Evolutionary conservation across 2,797 vertebrate species (phyloP).

Genomic region (Syndactyla subalaris): DNA sequence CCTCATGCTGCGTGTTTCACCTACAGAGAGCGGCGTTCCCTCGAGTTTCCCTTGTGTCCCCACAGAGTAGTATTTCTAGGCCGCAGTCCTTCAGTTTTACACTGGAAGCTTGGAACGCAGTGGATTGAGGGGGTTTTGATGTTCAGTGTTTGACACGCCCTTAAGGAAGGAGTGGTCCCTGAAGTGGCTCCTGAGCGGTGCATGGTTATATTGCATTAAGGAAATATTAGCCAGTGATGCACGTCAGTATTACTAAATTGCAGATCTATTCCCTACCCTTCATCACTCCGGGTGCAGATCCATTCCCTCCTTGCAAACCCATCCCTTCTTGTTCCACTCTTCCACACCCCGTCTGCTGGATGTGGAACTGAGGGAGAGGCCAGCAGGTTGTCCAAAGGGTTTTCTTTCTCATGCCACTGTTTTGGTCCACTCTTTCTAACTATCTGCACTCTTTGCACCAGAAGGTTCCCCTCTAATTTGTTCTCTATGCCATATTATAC

Average conservation of each 20-base stretch:
- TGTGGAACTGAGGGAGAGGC: neutral
- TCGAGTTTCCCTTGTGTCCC: neutral
- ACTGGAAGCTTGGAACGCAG: neutral
- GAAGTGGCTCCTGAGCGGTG: neutral
- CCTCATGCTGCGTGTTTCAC: fast-evolving
- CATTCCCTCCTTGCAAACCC: fast-evolving
- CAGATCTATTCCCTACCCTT: fast-evolving
- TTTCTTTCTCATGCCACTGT: neutral
- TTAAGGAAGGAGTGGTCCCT: neutral
- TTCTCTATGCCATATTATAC: neutral
- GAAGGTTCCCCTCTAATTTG: neutral
- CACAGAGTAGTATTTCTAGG: neutral
- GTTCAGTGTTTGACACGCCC: neutral
- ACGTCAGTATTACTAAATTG: neutral
- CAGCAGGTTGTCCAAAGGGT: neutral
- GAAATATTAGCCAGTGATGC: neutral
- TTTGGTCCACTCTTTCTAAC: neutral
- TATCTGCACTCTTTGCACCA: neutral
- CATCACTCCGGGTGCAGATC: neutral
- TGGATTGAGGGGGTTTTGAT: neutral
- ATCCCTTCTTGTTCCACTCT: neutral
- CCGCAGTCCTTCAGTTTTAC: neutral
- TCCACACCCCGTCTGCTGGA: neutral
- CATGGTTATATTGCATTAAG: neutral
- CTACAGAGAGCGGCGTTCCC: neutral